Evolutionary conservation across 2,113 vertebrate species (phyloP).

Genomic region (Brienomyrus longianalis): DNA sequence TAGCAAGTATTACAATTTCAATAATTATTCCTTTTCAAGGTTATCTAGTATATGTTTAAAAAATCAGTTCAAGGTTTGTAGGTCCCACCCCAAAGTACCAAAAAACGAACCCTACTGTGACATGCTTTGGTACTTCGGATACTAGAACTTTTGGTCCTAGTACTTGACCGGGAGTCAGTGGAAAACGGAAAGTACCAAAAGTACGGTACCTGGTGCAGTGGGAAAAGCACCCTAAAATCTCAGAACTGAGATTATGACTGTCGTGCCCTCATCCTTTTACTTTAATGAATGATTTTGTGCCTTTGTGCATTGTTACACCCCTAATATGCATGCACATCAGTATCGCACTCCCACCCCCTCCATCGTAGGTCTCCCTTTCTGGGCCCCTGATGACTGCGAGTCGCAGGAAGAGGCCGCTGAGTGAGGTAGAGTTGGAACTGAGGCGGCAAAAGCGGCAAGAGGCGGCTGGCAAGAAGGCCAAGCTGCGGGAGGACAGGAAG

Average conservation of each 20-base stretch:
- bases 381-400: slow-evolving; percentile 38
- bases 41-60: not conserved
- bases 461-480: slow-evolving; percentile 73
- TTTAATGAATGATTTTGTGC: not conserved
- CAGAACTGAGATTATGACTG: not conserved
- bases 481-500: slow-evolving; percentile 60
- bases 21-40: not conserved
- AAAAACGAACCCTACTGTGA: not conserved
- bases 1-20: not conserved
- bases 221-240: not conserved
- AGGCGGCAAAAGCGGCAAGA: slow-evolving; percentile 61
- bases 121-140: not conserved
- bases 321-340: not conserved
- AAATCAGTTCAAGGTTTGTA: not conserved
- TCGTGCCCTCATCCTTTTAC: not conserved
- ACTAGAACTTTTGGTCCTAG: not conserved
- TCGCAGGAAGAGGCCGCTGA: slow-evolving; percentile 66
- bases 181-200: too few relatives aligned
- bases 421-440: slow-evolving; percentile 66
- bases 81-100: not conserved
- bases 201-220: not conserved
- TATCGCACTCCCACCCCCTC: not conserved
- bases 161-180: not conserved
- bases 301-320: not conserved
- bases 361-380: slow-evolving; percentile 53